Evolutionary conservation across 2,113 vertebrate species (phyloP).

Genomic region (Toxostoma redivivum): DNA sequence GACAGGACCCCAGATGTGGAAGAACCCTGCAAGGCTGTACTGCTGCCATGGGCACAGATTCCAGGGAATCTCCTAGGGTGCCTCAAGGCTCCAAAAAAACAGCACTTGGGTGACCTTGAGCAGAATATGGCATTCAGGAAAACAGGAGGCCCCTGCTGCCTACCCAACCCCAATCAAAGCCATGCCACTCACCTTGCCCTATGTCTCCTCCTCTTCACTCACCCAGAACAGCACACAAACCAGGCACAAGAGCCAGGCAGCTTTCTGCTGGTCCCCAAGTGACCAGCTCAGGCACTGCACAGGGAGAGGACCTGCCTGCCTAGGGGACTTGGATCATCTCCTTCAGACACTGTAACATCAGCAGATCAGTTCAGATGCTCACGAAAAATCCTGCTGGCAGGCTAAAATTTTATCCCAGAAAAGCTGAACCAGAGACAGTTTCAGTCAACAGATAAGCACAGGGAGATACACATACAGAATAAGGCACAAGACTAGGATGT

Average conservation of each 20-base stretch:
- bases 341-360: not conserved
- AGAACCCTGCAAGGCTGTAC: not conserved
- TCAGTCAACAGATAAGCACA: not conserved
- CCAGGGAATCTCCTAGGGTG: not conserved
- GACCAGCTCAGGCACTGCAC: not conserved
- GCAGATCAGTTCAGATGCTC: not conserved
- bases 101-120: not conserved
- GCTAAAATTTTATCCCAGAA: not conserved
- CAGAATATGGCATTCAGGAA: not conserved
- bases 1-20: accelerated
- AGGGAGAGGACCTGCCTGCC: not conserved
- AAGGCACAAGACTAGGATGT: not conserved
- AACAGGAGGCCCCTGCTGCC: not conserved
- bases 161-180: not conserved
- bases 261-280: not conserved
- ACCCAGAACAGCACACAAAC: not conserved
- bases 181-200: not conserved
- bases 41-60: not conserved
- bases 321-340: not conserved
- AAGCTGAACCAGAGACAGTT: not conserved
- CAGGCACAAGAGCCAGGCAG: not conserved
- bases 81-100: not conserved
- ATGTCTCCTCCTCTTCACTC: not conserved
- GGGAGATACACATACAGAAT: not conserved
- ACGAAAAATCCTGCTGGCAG: not conserved